Percentiles rank a stretch among this genome's conserved stretches.
These are phyloP conservation scores for Chaetodon trifascialis DNA, from an alignment of 2,113 vertebrate species.

Conservation along the genomic window DNA sequence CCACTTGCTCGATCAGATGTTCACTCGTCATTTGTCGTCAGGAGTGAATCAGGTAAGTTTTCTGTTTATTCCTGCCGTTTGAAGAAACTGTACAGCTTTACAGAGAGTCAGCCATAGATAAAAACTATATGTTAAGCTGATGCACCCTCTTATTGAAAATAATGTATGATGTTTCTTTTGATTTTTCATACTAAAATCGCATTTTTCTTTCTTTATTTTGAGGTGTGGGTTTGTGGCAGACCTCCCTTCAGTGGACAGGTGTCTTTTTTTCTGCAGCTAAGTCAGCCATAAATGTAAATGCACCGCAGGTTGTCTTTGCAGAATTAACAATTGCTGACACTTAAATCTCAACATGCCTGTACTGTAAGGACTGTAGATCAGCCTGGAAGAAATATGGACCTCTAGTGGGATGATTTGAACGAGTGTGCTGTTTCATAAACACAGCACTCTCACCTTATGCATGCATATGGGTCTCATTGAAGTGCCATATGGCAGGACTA, in stretches of 20 bases:
- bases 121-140: neutral
- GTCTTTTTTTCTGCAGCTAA: neutral
- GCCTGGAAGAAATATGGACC: slow-evolving; percentile 3
- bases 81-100: neutral
- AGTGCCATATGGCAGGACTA: neutral
- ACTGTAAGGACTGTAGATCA: neutral
- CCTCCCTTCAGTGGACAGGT: neutral
- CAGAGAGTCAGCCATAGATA: neutral
- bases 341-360: slow-evolving; percentile 1
- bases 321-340: neutral
- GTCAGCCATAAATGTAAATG: neutral
- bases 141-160: neutral
- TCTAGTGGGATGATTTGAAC: neutral
- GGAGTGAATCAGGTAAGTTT: slow-evolving; percentile 39
- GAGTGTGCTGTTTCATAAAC: slow-evolving; percentile 3
- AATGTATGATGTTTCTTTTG: neutral
- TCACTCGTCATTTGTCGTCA: neutral
- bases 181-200: neutral
- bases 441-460: neutral
- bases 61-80: neutral
- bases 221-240: neutral
- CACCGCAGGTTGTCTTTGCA: neutral
- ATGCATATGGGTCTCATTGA: neutral
- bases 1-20: neutral
- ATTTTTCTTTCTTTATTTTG: neutral